Base-by-base conservation (phyloP, 2,113 vertebrate species). In the Gobius niger region DNA sequence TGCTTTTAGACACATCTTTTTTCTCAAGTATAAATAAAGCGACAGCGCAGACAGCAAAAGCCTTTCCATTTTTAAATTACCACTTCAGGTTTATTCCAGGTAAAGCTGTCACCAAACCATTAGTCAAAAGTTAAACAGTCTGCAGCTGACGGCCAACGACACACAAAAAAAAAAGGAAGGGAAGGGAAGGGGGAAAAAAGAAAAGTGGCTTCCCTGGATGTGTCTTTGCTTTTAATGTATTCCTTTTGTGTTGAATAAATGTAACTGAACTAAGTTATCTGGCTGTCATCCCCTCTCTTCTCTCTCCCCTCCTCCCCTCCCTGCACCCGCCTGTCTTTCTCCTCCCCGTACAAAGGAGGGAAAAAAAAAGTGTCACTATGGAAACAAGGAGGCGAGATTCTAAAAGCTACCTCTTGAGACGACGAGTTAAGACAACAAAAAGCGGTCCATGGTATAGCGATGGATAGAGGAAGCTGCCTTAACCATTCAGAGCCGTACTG, bases 331-430 rank as follows among this genome's bases (percentile, higher is more conserved):
- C 56, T 85, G 83, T 87, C 77, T 81, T 80, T 82, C 76, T 84
- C 68, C 82, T 83, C 67, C 78, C 70, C 46, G 73, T 87, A 90
- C 87, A 92, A 91, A 92, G 81, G 91, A 90, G 90, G 87, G 77
- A 88, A n/a, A 52, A 50, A 50, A 34, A 52, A 91, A 91, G 91
- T 92, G 92, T 93, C 91, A 92, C 91, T 93, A 93, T 93, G 92
- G 92, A 92, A 93, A 93, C 92, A 91, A 90, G 87, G 91, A 92
- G 89, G 86, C 88, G 77, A 91, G 91, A 91, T 89, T 92, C 91
- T 92, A 90, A 92, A 93, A 91, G 91, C 90, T 91, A 91, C 89
- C 90, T 92, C 91, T 91, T 88, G 85, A 92, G 89, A 88, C 82
- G 76, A 82, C n/a, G 89, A 89, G 87, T 88, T 89, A 89, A 90